Evolutionary conservation across 2,888 invertebrate species (phyloP).

Genomic region (Drosophila macrospina): DNA sequence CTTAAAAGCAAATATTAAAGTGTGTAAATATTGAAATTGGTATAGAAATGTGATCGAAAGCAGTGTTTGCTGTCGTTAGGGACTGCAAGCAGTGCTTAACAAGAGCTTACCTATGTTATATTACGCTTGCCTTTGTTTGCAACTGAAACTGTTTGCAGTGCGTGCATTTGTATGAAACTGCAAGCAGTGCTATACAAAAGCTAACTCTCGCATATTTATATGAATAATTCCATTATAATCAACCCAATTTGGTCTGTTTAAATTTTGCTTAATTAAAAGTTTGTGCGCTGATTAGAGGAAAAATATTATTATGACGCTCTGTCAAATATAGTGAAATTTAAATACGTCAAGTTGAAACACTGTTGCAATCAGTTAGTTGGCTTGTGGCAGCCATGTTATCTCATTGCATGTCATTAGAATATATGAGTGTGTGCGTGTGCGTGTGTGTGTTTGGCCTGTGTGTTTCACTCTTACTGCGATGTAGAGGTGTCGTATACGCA

Average conservation of each 20-base stretch:
- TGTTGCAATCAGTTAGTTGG: constrained; percentile 20
- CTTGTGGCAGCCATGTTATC: constrained; percentile 27
- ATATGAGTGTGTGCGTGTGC: neutral
- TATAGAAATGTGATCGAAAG: neutral
- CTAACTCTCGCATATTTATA: neutral
- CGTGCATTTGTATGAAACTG: neutral
- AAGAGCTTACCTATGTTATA: neutral
- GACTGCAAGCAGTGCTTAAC: neutral
- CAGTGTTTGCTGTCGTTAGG: neutral
- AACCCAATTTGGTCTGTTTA: neutral
- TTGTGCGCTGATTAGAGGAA: neutral
- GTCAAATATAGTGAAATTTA: constrained; percentile 11
- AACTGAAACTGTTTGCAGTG: neutral
- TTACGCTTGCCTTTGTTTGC: no score
- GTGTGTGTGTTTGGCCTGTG: neutral
- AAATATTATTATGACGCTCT: neutral
- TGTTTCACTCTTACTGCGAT: constrained; percentile 1
- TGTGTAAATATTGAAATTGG: neutral
- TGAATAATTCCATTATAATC: neutral
- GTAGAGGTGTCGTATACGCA: constrained; percentile 46
- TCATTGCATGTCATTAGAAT: constrained; percentile 22
- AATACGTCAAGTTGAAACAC: constrained; percentile 4
- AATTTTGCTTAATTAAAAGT: neutral
- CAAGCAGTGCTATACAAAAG: no score
- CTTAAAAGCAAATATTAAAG: neutral